These are phyloP conservation scores for Ploceus nigricollis DNA, from an alignment of 2,113 vertebrate species.

Conservation along the genomic window DNA sequence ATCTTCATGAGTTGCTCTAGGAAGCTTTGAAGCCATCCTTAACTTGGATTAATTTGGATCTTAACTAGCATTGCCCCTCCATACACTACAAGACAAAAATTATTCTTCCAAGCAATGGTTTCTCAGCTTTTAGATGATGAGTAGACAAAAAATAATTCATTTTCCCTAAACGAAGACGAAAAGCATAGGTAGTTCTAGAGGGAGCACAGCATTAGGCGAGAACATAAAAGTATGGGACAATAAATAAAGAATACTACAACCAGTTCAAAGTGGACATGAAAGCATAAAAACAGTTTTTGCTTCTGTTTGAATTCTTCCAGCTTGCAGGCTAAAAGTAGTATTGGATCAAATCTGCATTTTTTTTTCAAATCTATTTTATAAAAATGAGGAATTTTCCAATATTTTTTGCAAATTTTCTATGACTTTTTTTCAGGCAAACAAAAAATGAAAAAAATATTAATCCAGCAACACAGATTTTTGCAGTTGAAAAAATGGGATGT, in stretches of 20 bases:
- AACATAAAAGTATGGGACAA: background rate
- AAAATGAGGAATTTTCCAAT: background rate
- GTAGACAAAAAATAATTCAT: background rate
- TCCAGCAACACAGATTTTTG: background rate
- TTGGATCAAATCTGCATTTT: background rate
- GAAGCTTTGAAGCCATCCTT: background rate
- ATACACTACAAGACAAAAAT: background rate
- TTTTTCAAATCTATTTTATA: background rate
- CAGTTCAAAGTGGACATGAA: background rate
- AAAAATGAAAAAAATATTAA: background rate
- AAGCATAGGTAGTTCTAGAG: background rate
- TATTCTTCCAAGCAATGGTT: background rate
- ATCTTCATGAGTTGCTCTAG: background rate
- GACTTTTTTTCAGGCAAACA: background rate
- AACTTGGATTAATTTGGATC: conserved; percentile 33
- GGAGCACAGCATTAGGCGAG: background rate
- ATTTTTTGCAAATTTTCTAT: background rate
- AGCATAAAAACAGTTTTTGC: background rate
- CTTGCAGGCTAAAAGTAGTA: background rate
- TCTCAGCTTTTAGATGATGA: background rate
- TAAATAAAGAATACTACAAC: background rate
- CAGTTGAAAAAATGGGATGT: background rate
- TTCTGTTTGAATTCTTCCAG: background rate
- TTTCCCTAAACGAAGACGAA: background rate
- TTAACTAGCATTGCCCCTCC: background rate